A percentile compares a stretch with the other conserved stretches of the same genome.
Conservation (phyloP, 2,113 vertebrate genomes). For the Thamnophis sirtalis region DNA sequence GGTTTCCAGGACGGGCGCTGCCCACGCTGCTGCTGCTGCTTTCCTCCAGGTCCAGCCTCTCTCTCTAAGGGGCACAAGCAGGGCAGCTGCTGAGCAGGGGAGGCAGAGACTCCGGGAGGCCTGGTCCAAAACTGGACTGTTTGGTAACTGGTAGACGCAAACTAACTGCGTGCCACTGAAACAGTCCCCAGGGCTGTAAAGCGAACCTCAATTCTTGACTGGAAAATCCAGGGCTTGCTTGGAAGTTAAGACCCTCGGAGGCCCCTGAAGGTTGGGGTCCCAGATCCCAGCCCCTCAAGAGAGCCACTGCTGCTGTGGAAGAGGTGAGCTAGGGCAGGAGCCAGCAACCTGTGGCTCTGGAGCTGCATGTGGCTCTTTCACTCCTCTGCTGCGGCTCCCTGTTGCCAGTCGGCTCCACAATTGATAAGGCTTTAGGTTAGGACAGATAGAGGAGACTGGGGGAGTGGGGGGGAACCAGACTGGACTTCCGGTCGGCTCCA, state of each 20-base stretch:
- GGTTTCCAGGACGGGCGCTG: slow-evolving; percentile 65
- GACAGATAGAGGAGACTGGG: no score
- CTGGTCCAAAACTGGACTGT: no score
- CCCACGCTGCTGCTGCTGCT: slow-evolving; percentile 13
- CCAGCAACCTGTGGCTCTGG: no score
- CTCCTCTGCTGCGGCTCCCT: no score
- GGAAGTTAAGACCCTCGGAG: background rate
- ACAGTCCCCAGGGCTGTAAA: background rate
- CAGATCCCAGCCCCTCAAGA: background rate
- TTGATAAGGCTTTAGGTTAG: no score
- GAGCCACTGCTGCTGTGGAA: background rate
- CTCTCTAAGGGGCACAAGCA: slow-evolving; percentile 46
- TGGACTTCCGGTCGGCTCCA: no score
- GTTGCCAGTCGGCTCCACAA: no score
- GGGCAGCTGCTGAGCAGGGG: background rate
- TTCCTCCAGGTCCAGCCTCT: slow-evolving; percentile 45
- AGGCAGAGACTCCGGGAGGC: background rate
- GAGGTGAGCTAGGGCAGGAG: background rate
- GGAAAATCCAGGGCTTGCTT: background rate
- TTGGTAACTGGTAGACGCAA: background rate
- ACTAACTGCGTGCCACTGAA: background rate
- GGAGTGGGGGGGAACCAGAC: no score
- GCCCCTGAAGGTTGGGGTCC: background rate
- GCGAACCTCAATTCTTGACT: background rate
- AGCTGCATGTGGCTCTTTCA: no score